A percentile compares a stretch with the other conserved stretches of the same genome.
Evolutionary conservation across 2,888 invertebrate species (phyloP).

Genomic region (Malachius bipustulatus): DNA sequence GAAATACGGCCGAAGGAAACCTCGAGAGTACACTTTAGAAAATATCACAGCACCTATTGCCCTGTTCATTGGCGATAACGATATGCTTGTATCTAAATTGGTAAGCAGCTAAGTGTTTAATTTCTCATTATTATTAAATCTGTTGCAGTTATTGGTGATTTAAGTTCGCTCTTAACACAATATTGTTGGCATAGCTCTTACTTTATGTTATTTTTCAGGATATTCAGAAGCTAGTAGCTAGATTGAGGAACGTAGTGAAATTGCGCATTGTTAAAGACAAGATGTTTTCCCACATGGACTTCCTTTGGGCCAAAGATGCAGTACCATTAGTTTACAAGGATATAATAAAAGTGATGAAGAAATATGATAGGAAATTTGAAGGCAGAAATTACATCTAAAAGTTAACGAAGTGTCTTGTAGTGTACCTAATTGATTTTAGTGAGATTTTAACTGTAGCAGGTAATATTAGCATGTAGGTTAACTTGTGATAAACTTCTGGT

Average conservation of each 20-base stretch:
- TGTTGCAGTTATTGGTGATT: no score
- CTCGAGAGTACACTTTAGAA: neutral
- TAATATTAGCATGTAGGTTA: no score
- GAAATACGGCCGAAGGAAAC: neutral
- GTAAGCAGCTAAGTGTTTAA: conserved; percentile 1
- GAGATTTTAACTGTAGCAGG: no score
- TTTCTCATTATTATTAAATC: no score
- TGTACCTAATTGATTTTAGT: no score
- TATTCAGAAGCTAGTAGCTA: conserved; percentile 40
- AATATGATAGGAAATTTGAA: no score
- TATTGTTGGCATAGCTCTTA: no score
- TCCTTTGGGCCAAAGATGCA: conserved; percentile 38
- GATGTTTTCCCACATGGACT: conserved; percentile 41
- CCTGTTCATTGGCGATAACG: neutral
- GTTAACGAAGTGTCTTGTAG: no score
- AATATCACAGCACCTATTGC: conserved; percentile 4
- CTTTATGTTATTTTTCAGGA: conserved; percentile 33
- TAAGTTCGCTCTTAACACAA: no score
- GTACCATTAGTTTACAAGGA: conserved; percentile 33
- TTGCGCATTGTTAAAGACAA: conserved; percentile 24
- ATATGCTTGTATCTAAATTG: neutral
- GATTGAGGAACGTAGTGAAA: conserved; percentile 35
- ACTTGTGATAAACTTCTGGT: no score
- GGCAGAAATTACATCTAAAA: no score
- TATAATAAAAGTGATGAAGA: neutral